Evolutionary conservation across 2,113 vertebrate genomes (phyloP), one percentile per base, ranked within the genome.

Genomic region (Stomatorhinus ivindoensis): DNA sequence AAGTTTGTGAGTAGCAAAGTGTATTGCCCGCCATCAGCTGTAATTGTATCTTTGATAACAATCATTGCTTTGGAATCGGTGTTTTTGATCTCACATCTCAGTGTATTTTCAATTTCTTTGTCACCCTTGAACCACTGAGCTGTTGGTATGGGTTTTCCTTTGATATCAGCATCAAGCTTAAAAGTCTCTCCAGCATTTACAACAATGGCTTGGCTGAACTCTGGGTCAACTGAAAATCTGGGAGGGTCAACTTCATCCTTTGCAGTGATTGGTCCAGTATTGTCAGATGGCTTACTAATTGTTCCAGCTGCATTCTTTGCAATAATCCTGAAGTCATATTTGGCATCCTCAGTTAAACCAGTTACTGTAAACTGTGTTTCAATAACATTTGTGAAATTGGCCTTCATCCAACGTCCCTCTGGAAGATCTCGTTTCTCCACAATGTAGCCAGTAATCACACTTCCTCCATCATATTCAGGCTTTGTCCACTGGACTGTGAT

Each of bases 301-400:
- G 97, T 93, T 90, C 98, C 98, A 88, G 97, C 98, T 90, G 98
- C 97, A 92, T 99, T 99, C 95, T 97, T 99, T 92, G 98, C 98
- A 94, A 98, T 97, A 89, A 99, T 97, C 96, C 98, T 98, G 91
- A 99, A 99, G 94, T 99, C 98, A 3, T 99, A 99, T 93, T 97
- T 97, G 91, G 97, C 95, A 92, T 98, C 97, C 95, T 99, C 98
- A 87, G 97, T 98, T 87, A 99, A 96, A 39, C 98, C 98, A 90
- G 97, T 97, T 84, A 97, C 95, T 87, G 96, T 97, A 93, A 99
- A 99, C 31, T 98, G 96, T 89, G 98, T 99, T 96, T 99, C 98
- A 94, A 97, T 97, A n/a, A 99, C 94, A 93, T 99, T 99, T 80
- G 98, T 99, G 92, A 99, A 99, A 91, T 98, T 99, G 3, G 97